Percentiles rank a stretch among this genome's conserved stretches.
phyloP scores from a whole-genome alignment of 2,797 vertebrate genomes.

The Peromyscus eremicus region DNA sequence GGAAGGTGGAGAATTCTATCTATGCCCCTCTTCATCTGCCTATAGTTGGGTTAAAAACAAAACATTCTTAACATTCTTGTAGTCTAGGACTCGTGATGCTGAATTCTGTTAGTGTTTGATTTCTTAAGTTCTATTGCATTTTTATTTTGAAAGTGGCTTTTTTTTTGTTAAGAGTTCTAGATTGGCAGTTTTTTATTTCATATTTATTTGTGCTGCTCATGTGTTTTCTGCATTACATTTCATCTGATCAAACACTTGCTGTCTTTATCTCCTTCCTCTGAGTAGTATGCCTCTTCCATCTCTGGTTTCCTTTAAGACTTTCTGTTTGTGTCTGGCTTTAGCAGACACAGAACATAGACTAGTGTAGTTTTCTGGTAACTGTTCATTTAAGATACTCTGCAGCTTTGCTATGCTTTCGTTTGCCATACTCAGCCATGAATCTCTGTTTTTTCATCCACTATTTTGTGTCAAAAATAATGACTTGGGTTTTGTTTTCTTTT shows the following conservation, averaged over 20 bases:
- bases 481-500: not conserved
- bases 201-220: not conserved
- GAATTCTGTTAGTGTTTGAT: not conserved
- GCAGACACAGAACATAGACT: not conserved
- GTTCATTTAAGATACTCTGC: not conserved
- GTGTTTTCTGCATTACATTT: not conserved
- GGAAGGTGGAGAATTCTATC: not conserved
- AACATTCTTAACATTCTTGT: not conserved
- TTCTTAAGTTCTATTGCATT: not conserved
- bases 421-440: not conserved
- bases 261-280: not conserved
- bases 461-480: constrained; percentile 49
- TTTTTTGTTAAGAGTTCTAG: constrained; percentile 12
- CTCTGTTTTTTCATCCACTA: constrained; percentile 8
- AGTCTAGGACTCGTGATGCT: not conserved
- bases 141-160: not conserved
- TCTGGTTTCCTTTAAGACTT: not conserved
- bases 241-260: not conserved
- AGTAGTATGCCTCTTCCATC: not conserved
- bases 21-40: not conserved
- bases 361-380: not conserved
- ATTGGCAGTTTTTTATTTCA: not conserved
- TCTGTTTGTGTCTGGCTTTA: not conserved
- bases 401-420: not conserved
- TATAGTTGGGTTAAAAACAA: not conserved